Conservation (phyloP, 2,888 invertebrate species). For the Ceriagrion tenellum region DNA sequence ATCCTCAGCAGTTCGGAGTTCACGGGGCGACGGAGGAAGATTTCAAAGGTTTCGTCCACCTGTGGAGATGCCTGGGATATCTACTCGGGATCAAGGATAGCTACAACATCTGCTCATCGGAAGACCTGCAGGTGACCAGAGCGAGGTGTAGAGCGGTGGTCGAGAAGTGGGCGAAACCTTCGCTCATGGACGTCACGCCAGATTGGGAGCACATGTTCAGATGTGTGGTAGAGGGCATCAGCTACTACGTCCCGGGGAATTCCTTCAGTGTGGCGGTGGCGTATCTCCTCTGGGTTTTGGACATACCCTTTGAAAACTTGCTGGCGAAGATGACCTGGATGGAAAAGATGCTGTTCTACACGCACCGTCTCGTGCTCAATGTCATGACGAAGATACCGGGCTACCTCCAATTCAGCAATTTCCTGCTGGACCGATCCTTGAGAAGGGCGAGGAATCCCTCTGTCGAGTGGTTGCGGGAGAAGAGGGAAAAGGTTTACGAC, state of each 20-base stretch:
- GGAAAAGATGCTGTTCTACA: slow-evolving; percentile 41
- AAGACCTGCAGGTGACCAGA: slow-evolving; percentile 75
- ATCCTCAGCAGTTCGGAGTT: slow-evolving; percentile 77
- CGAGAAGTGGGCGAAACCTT: slow-evolving; percentile 75
- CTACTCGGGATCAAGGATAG: slow-evolving; percentile 78
- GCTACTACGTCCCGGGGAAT: slow-evolving; percentile 74
- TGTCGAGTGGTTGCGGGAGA: slow-evolving; percentile 31
- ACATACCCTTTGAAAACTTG: slow-evolving; percentile 49
- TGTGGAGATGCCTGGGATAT: slow-evolving; percentile 80
- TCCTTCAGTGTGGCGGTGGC: slow-evolving; percentile 74
- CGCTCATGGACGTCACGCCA: slow-evolving; percentile 74
- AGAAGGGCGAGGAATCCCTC: slow-evolving; percentile 68
- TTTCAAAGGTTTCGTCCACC: slow-evolving; percentile 79
- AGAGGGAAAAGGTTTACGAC: slow-evolving; percentile 8
- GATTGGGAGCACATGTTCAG: slow-evolving; percentile 78
- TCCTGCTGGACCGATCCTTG: slow-evolving; percentile 68
- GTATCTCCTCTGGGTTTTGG: slow-evolving; percentile 74
- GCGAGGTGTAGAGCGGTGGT: slow-evolving; percentile 74
- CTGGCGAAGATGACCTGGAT: slow-evolving; percentile 21
- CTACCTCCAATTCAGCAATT: slow-evolving; percentile 68
- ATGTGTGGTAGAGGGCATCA: slow-evolving; percentile 75
- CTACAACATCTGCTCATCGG: slow-evolving; percentile 77
- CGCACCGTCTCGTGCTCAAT: slow-evolving; percentile 63
- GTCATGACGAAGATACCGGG: slow-evolving; percentile 69
- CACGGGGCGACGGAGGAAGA: slow-evolving; percentile 77